Base-by-base conservation (phyloP, 2,113 vertebrate genomes). In the Saccopteryx bilineata region DNA sequence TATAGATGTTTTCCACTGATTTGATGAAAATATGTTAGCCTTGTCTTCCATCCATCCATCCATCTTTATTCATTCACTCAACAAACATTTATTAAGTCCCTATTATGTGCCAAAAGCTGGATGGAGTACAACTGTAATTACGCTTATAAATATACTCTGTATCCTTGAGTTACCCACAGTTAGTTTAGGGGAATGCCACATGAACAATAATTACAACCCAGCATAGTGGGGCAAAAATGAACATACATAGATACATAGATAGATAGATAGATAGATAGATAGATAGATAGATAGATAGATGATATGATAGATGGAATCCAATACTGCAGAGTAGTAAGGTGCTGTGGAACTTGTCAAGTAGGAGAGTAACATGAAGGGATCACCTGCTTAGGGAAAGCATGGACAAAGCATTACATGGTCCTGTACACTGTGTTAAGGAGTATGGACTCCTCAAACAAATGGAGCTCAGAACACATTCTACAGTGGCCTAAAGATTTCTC, bases 401-500 rank as follows among this genome's bases (percentile, higher is more conserved):
- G 74, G 31, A 78, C 19, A 65, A n/a, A 71, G 7, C 60, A 2
- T 12, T 17, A 11, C 31, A 56, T 33, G 48, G 24, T 31, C 56
- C 88, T 26, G 8, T 21, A 10, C 0, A 1, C n/a, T n/a, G 4
- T 19, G 9, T 39, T 63, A 46, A 90, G 84, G 81, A 87, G 5
- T 17, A 4, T 3, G 0, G 28, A 23, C 28, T 46, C 18, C 19
- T 76, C 12, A 50, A 48, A 31, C 68, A 5, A 0, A 0, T 52
- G n/a, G 48, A 46, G 21, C 28, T 66, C 58, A 61, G 74, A 26
- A 11, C 24, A 50, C 21, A 14, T 21, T 63, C 17, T 24, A 19
- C 17, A 61, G 50, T 14, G 39, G 28, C 24, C 76, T 71, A 13
- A 46, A 17, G 39, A 54, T 46, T 46, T 50, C 50, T 93, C 4